Evolutionary conservation across 2,113 vertebrate genomes (phyloP).

Genomic region (Chloroceryle aenea): DNA sequence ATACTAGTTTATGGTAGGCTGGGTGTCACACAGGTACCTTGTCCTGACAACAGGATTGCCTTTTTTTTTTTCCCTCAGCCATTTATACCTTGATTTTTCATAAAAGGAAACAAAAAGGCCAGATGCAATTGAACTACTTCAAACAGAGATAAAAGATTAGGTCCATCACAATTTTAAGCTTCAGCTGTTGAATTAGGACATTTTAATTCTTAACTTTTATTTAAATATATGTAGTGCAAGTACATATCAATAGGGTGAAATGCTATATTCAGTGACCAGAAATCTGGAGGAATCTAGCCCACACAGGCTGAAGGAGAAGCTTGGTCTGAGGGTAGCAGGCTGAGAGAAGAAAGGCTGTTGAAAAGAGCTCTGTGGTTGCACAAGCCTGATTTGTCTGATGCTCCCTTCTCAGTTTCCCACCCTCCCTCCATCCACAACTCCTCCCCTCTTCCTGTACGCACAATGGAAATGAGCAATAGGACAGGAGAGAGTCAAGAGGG

Average conservation of each 20-base stretch:
- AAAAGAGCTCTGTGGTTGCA: not conserved
- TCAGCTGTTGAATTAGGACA: not conserved
- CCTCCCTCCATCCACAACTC: not conserved
- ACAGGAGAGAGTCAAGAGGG: rapidly evolving
- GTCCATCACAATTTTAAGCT: not conserved
- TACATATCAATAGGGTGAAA: not conserved
- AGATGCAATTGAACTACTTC: not conserved
- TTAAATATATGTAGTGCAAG: not conserved
- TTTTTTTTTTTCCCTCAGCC: not conserved
- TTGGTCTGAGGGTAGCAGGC: not conserved
- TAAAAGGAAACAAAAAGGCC: not conserved
- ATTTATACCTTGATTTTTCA: not conserved
- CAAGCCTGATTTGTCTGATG: not conserved
- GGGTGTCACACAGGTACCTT: not conserved
- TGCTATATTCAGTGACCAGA: not conserved
- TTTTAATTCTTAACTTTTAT: not conserved
- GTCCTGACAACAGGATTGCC: not conserved
- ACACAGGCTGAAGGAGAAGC: rapidly evolving
- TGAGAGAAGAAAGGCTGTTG: not conserved
- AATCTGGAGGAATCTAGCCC: not conserved
- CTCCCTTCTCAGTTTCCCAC: not conserved
- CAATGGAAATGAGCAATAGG: not conserved
- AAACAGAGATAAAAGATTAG: not conserved
- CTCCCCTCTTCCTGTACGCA: not conserved
- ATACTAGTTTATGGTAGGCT: not conserved